Conservation (phyloP, 2,888 invertebrate genomes). For the Megalurothrips usitatus region DNA sequence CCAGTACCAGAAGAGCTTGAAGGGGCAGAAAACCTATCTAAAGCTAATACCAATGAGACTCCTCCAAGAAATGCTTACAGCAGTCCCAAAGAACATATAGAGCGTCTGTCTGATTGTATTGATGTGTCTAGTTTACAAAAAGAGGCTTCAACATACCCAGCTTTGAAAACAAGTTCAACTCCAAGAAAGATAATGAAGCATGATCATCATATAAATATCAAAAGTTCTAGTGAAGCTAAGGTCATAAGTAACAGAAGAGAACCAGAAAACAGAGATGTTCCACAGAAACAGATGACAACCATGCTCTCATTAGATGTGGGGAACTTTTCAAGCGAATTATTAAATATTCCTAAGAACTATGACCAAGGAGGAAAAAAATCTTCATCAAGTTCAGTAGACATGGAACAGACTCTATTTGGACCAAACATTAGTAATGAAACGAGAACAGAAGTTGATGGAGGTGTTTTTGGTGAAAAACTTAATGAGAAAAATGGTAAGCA, state of each 20-base stretch:
- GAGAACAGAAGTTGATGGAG: background rate
- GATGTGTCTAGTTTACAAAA: slow-evolving; percentile 39
- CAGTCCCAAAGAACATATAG: slow-evolving; percentile 47
- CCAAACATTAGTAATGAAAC: background rate
- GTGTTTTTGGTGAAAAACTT: background rate
- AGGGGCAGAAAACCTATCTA: background rate
- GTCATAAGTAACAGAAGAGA: background rate
- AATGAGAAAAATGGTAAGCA: background rate
- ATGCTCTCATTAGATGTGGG: slow-evolving; percentile 4
- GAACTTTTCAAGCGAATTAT: background rate
- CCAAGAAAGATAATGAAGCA: background rate
- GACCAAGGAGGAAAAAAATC: background rate
- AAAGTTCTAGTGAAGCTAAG: too few species aligned
- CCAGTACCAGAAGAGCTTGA: background rate
- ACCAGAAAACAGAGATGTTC: background rate
- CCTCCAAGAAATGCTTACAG: slow-evolving; percentile 45
- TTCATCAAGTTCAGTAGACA: background rate
- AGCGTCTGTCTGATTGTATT: slow-evolving; percentile 46
- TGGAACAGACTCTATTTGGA: background rate
- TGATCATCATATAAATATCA: background rate
- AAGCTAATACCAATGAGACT: background rate
- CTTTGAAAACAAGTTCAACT: slow-evolving; percentile 43
- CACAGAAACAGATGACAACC: background rate
- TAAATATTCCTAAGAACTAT: background rate
- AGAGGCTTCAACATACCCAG: slow-evolving; percentile 43